Conservation (phyloP, 1,140 invertebrate species). For the Euura saliciscinereae region DNA sequence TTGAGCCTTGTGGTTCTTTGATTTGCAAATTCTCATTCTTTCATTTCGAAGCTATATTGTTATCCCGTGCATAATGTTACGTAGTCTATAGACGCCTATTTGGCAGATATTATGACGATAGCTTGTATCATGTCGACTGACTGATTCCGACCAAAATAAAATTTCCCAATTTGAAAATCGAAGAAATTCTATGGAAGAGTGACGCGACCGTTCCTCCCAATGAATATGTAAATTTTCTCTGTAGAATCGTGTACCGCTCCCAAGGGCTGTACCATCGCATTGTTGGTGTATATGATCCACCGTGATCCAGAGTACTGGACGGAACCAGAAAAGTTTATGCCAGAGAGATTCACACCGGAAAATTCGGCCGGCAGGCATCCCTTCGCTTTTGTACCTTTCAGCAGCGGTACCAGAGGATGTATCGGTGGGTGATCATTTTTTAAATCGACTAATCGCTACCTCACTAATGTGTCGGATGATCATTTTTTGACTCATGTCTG, state of each 20-base stretch:
- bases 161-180: too few relatives aligned
- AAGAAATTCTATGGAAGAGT: too few relatives aligned
- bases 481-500: background rate
- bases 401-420: constrained; percentile 56
- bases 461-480: too few relatives aligned
- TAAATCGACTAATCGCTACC: too few relatives aligned
- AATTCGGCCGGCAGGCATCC: constrained; percentile 53
- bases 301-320: constrained; percentile 60
- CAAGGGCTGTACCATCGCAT: constrained; percentile 41
- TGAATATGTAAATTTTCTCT: background rate
- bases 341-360: constrained; percentile 69
- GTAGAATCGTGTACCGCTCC: constrained; percentile 37
- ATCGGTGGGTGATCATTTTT: constrained; percentile 34
- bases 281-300: constrained; percentile 53
- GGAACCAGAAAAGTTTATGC: constrained; percentile 69
- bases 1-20: background rate
- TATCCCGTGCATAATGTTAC: too few relatives aligned
- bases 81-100: too few relatives aligned
- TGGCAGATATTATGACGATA: too few relatives aligned
- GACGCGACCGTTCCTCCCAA: background rate
- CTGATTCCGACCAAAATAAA: too few relatives aligned
- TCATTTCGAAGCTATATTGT: too few relatives aligned
- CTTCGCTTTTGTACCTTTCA: constrained; percentile 66
- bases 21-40: too few relatives aligned
- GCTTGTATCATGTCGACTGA: too few relatives aligned